These are phyloP conservation scores for Hyperoodon ampullatus DNA, from an alignment of 2,113 vertebrate genomes.

Conservation along the genomic window DNA sequence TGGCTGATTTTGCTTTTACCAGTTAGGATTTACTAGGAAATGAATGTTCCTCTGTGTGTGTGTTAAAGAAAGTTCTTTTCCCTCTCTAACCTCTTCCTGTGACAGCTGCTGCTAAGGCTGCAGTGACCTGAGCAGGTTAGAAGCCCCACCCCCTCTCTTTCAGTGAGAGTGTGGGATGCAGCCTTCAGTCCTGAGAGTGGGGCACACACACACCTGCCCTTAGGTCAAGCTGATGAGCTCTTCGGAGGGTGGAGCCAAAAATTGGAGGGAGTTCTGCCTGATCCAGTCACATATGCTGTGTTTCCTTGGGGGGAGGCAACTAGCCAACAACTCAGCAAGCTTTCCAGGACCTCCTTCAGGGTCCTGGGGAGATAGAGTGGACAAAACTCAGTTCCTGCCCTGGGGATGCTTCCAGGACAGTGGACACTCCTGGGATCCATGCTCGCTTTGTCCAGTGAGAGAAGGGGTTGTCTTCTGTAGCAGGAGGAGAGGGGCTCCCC, in stretches of 20 bases:
- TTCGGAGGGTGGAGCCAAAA: not conserved
- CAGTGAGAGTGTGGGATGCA: not conserved
- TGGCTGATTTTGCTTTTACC: not conserved
- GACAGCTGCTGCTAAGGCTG: not conserved
- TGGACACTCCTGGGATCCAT: accelerated
- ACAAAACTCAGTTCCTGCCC: not conserved
- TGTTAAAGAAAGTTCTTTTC: not conserved
- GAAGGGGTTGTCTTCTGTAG: not conserved
- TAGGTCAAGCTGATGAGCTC: not conserved
- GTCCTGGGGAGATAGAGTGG: accelerated
- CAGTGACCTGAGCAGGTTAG: not conserved
- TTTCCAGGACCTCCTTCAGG: not conserved
- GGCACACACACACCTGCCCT: too few relatives aligned
- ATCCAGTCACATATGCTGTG: accelerated
- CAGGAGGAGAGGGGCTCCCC: accelerated
- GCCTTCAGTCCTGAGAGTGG: not conserved
- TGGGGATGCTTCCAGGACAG: not conserved
- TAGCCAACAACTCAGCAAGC: too few relatives aligned
- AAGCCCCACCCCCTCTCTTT: not conserved
- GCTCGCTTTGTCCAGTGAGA: not conserved
- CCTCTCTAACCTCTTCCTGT: not conserved
- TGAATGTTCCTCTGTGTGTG: not conserved
- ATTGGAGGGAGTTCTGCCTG: not conserved
- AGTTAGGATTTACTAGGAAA: conserved; percentile 53
- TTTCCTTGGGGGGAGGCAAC: not conserved